Evolutionary conservation across 2,888 invertebrate genomes (phyloP).

Genomic region (Ectemnius cavifrons): DNA sequence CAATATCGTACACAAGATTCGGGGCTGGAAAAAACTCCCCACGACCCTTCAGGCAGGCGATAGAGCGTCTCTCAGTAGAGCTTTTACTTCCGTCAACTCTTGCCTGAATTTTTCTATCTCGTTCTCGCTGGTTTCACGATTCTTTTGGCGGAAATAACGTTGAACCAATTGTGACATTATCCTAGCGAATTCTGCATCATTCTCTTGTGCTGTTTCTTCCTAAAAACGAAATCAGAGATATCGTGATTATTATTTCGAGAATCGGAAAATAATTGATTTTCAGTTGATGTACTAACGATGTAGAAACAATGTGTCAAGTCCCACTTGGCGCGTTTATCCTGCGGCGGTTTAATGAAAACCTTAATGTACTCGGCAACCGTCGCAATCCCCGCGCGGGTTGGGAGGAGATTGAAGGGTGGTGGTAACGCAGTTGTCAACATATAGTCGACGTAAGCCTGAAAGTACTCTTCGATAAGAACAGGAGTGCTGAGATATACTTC

Average conservation of each 20-base stretch:
- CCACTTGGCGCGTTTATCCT: conserved; percentile 78
- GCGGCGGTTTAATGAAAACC: conserved; percentile 72
- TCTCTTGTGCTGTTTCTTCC: conserved; percentile 54
- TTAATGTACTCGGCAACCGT: conserved; percentile 79
- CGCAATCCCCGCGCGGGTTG: conserved; percentile 80
- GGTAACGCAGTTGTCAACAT: conserved; percentile 85
- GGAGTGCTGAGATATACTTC: too few relatives aligned
- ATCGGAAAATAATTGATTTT: neutral
- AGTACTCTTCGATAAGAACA: neutral
- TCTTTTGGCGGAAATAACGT: conserved; percentile 81
- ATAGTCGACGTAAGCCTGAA: conserved; percentile 84
- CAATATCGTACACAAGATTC: too few relatives aligned
- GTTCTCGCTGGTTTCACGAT: conserved; percentile 69
- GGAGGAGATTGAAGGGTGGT: conserved; percentile 86
- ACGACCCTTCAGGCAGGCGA: conserved; percentile 45
- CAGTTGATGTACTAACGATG: conserved; percentile 61
- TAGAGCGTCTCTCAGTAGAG: conserved; percentile 65
- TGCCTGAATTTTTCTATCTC: conserved; percentile 79
- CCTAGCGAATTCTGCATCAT: conserved; percentile 79
- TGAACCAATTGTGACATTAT: conserved; percentile 82
- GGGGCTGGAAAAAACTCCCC: too few relatives aligned
- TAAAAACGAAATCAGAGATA: too few relatives aligned
- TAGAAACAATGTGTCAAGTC: conserved; percentile 79
- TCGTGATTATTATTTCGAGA: conserved; percentile 69
- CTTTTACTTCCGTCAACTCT: conserved; percentile 76